phyloP scores from a whole-genome alignment of 2,888 invertebrate genomes.

The Masnerella sp. region DNA sequence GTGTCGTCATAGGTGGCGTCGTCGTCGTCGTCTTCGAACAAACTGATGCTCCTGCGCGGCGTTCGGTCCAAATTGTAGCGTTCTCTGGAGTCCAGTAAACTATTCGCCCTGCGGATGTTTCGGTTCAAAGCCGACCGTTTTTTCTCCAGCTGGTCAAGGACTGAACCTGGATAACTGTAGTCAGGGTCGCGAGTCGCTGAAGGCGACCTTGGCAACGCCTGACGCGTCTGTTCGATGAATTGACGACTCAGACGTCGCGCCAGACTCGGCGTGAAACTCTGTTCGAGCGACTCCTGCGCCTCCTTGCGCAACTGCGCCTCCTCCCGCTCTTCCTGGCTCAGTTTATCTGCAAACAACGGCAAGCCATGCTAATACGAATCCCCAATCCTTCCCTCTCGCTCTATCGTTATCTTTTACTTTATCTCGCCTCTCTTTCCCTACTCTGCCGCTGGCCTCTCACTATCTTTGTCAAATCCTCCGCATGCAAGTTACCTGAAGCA shows the following conservation, averaged over 20 bases:
- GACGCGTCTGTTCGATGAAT: conserved; percentile 73
- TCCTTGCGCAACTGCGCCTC: conserved; percentile 64
- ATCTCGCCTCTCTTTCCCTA: no score
- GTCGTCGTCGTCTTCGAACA: conserved; percentile 68
- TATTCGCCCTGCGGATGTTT: conserved; percentile 71
- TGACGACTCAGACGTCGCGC: conserved; percentile 73
- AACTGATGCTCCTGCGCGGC: conserved; percentile 69
- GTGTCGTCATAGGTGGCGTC: conserved; percentile 50
- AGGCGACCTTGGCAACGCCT: conserved; percentile 70
- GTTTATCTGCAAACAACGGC: conserved; percentile 68
- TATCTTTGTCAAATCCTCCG: no score
- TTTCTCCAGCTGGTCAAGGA: conserved; percentile 67
- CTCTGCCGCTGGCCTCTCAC: no score
- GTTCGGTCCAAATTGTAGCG: conserved; percentile 60
- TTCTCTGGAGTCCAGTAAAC: conserved; percentile 66
- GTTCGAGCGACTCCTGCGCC: conserved; percentile 67
- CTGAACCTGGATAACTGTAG: conserved; percentile 53
- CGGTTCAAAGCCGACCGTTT: conserved; percentile 67
- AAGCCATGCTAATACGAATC: no score
- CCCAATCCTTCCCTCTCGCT: no score
- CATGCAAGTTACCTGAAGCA: no score
- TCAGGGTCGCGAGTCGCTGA: conserved; percentile 67
- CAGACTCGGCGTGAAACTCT: conserved; percentile 74
- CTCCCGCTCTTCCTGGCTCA: conserved; percentile 39
- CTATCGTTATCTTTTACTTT: no score